Conservation (phyloP, 2,888 invertebrate species). For the Drosophila longiperda region DNA sequence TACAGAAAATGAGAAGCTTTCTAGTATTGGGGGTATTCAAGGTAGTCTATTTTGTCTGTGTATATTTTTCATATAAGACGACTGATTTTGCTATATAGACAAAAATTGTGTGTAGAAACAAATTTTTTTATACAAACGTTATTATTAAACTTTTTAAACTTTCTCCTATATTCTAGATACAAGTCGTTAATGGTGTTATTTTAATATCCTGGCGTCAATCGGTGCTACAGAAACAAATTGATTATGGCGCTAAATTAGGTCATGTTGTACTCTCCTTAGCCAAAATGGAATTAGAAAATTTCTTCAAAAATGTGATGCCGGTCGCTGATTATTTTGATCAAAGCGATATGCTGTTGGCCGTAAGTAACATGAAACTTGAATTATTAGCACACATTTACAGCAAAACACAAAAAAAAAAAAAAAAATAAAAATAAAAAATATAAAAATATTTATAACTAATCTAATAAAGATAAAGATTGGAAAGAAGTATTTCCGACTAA, state of each 20-base stretch:
- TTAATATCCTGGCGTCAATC: conserved; percentile 95
- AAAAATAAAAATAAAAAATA: too few species aligned
- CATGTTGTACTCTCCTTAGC: conserved; percentile 92
- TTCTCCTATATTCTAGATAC: conserved; percentile 88
- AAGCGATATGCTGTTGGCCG: conserved; percentile 91
- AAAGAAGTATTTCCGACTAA: background rate
- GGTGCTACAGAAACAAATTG: conserved; percentile 94
- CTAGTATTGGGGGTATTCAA: background rate
- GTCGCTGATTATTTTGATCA: conserved; percentile 96
- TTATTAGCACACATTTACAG: background rate
- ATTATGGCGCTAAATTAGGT: conserved; percentile 94
- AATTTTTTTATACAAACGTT: background rate
- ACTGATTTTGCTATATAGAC: background rate
- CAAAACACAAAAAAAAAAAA: too few species aligned
- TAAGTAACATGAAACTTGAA: conserved; percentile 77
- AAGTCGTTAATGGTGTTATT: conserved; percentile 94
- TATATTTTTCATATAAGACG: background rate
- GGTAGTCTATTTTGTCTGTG: background rate
- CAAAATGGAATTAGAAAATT: conserved; percentile 94
- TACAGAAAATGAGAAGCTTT: fast-evolving
- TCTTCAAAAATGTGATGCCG: conserved; percentile 95
- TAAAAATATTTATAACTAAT: background rate
- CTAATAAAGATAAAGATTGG: background rate
- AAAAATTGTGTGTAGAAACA: too few species aligned
- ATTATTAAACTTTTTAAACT: background rate